A percentile compares a stretch with the other conserved stretches of the same genome.
Evolutionary conservation across 2,888 invertebrate genomes (phyloP).

Genomic region (Drosophila antonietae): DNA sequence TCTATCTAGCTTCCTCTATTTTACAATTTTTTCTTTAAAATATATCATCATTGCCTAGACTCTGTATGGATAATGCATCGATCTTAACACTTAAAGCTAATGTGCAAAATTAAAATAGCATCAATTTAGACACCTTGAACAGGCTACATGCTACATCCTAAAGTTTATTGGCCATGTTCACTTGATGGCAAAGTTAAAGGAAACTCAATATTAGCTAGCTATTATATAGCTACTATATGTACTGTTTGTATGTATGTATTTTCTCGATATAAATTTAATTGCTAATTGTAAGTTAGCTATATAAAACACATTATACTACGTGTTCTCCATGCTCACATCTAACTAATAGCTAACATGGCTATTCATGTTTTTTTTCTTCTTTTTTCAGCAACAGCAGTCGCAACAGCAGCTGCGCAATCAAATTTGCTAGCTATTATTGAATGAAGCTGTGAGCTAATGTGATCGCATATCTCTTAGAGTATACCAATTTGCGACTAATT

Average conservation of each 20-base stretch:
- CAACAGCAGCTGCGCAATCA: slow-evolving; percentile 3
- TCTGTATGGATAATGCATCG: too few relatives aligned
- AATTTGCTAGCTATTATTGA: slow-evolving; percentile 28
- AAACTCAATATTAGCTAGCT: background rate
- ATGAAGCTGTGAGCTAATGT: slow-evolving; percentile 40
- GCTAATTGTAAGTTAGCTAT: background rate
- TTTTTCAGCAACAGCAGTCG: background rate
- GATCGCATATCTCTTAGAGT: slow-evolving; percentile 31
- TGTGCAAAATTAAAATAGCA: background rate
- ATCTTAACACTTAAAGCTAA: background rate
- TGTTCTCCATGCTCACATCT: background rate
- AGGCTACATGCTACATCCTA: background rate
- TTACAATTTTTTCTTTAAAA: too few relatives aligned
- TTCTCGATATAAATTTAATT: background rate
- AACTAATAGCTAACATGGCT: slow-evolving; percentile 1
- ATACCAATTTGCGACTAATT: slow-evolving; percentile 49
- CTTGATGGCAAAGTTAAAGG: background rate
- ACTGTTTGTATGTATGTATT: too few relatives aligned
- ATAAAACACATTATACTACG: background rate
- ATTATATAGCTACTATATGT: too few relatives aligned
- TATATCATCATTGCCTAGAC: too few relatives aligned
- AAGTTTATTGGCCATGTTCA: background rate
- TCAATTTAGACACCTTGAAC: background rate
- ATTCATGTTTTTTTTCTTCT: background rate
- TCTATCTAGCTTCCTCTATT: too few relatives aligned